These are phyloP conservation scores for Adineta ricciae DNA, from an alignment of 2,888 invertebrate species.

Conservation along the genomic window DNA sequence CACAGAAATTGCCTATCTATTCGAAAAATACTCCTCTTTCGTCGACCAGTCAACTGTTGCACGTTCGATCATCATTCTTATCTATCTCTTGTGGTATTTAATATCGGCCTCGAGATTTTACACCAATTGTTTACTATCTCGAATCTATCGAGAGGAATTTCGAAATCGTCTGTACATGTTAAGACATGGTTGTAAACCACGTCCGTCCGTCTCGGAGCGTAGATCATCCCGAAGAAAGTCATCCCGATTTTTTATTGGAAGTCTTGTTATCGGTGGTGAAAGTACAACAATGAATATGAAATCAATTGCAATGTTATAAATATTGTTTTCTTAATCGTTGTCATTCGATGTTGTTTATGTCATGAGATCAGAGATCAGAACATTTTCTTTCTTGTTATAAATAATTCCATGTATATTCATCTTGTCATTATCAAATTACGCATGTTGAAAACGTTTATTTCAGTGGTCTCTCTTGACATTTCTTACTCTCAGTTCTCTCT, in stretches of 20 bases:
- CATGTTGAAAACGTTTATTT: background rate
- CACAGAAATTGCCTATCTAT: slow-evolving; percentile 5
- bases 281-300: background rate
- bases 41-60: background rate
- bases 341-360: background rate
- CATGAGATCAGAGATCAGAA: background rate
- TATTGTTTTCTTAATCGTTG: background rate
- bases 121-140: slow-evolving; percentile 14
- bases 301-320: background rate
- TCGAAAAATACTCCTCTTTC: slow-evolving; percentile 6
- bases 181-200: background rate
- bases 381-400: background rate
- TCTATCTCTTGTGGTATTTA: slow-evolving; percentile 6
- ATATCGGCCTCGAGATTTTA: slow-evolving; percentile 16
- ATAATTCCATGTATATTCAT: background rate
- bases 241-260: background rate
- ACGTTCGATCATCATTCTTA: background rate
- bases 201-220: background rate
- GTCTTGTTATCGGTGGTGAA: background rate
- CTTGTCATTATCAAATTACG: background rate
- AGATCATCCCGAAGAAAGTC: background rate
- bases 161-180: background rate
- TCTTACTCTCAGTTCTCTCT: too few species aligned
- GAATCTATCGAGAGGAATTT: slow-evolving; percentile 10
- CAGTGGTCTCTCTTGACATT: too few species aligned